Conservation (phyloP, 2,113 vertebrate genomes). For the Xiphias gladius region DNA sequence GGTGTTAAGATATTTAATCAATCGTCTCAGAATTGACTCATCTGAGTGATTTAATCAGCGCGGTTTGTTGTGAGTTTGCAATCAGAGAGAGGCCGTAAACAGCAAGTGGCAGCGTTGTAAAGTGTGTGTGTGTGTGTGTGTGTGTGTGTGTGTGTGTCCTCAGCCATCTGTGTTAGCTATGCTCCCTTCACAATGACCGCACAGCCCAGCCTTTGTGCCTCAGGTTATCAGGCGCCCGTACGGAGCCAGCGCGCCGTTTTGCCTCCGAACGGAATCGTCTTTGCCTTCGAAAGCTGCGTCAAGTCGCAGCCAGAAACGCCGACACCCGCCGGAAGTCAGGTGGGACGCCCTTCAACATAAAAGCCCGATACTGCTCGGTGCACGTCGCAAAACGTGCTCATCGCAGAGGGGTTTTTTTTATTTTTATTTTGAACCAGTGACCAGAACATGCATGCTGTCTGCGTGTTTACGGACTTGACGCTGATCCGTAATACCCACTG, state of each 20-base stretch:
- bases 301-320: background rate
- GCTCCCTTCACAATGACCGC: background rate
- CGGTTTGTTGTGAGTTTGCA: background rate
- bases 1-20: background rate
- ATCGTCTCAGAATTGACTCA: background rate
- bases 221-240: background rate
- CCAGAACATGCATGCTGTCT: background rate
- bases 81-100: background rate
- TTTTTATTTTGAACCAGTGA: slow-evolving; percentile 11
- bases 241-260: background rate
- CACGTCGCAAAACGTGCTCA: too few species aligned
- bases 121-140: background rate
- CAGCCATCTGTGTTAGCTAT: background rate
- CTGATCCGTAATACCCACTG: background rate
- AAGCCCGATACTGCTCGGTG: background rate
- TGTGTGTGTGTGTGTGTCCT: background rate
- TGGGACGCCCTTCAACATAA: slow-evolving; percentile 17
- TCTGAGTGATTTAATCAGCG: background rate
- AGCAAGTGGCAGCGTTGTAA: background rate
- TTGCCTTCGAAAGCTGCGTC: background rate
- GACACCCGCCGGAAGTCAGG: background rate
- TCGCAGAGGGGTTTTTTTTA: background rate
- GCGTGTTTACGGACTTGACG: background rate
- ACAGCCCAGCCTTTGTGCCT: background rate
- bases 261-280: background rate